A percentile compares a stretch with the other conserved stretches of the same genome.
Evolutionary conservation across 2,797 vertebrate genomes (phyloP).

Genomic region (Rhabdomys pumilio): DNA sequence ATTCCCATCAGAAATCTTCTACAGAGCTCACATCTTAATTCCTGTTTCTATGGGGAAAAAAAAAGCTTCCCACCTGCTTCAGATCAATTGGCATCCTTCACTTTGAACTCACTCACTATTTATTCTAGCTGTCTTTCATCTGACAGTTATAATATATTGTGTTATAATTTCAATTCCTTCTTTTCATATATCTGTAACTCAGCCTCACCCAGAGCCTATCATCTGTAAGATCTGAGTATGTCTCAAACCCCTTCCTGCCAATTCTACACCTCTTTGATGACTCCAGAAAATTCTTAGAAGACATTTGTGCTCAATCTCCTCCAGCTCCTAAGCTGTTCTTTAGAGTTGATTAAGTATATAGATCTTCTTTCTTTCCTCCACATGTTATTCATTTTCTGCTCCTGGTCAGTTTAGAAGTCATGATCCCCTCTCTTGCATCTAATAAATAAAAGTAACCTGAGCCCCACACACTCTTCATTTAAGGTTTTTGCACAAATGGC

Average conservation of each 20-base stretch:
- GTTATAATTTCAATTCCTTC: conserved; percentile 57
- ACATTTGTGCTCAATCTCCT: background rate
- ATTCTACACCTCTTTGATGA: background rate
- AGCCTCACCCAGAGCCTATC: conserved; percentile 24
- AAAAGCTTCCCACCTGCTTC: conserved; percentile 40
- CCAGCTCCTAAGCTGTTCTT: background rate
- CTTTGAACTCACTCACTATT: conserved; percentile 46
- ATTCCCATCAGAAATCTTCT: conserved; percentile 27
- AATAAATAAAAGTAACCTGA: conserved; percentile 38
- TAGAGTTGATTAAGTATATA: background rate
- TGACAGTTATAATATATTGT: conserved; percentile 57
- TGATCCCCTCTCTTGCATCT: background rate
- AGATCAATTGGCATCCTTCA: background rate
- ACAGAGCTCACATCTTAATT: conserved; percentile 7
- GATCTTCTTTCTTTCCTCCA: background rate
- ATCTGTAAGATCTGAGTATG: conserved; percentile 6
- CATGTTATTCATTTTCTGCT: background rate
- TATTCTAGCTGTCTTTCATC: conserved; percentile 55
- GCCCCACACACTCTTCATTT: background rate
- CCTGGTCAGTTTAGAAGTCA: background rate
- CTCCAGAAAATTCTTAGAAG: background rate
- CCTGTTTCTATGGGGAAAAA: conserved; percentile 25
- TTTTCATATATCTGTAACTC: conserved; percentile 58
- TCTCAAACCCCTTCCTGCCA: background rate
- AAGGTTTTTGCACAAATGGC: background rate